Evolutionary conservation across 2,113 vertebrate genomes (phyloP).

Genomic region (Oxyruncus cristatus): DNA sequence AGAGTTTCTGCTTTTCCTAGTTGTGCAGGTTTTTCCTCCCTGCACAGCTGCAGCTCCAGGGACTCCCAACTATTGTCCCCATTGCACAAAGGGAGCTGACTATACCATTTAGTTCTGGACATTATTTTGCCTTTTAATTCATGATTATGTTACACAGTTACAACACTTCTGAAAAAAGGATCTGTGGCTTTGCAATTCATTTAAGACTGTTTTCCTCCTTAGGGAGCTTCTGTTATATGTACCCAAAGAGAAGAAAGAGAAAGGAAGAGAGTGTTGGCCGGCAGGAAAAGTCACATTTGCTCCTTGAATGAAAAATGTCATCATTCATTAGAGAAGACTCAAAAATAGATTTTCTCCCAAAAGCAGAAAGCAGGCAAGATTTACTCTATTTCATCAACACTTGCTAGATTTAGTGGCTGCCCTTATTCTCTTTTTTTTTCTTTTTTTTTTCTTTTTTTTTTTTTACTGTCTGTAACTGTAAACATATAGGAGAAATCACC

Average conservation of each 20-base stretch:
- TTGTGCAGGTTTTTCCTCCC: neutral
- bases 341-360: neutral
- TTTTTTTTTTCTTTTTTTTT: no score
- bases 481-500: neutral
- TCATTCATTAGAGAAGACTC: constrained; percentile 14
- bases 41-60: neutral
- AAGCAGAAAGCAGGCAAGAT: neutral
- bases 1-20: neutral
- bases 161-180: neutral
- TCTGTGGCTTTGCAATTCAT: neutral
- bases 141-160: neutral
- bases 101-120: neutral
- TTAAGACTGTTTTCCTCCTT: neutral
- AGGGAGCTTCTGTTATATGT: neutral
- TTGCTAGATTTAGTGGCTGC: neutral
- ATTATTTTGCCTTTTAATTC: neutral
- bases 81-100: neutral
- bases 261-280: neutral
- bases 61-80: neutral
- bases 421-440: neutral
- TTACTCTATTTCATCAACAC: neutral
- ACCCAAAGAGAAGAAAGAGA: neutral
- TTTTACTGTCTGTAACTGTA: neutral
- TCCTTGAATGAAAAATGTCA: constrained; percentile 25
- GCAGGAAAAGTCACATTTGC: constrained; percentile 23